These are phyloP conservation scores for Alviniconcha strummeri DNA, from an alignment of 2,888 invertebrate genomes.

Conservation along the genomic window DNA sequence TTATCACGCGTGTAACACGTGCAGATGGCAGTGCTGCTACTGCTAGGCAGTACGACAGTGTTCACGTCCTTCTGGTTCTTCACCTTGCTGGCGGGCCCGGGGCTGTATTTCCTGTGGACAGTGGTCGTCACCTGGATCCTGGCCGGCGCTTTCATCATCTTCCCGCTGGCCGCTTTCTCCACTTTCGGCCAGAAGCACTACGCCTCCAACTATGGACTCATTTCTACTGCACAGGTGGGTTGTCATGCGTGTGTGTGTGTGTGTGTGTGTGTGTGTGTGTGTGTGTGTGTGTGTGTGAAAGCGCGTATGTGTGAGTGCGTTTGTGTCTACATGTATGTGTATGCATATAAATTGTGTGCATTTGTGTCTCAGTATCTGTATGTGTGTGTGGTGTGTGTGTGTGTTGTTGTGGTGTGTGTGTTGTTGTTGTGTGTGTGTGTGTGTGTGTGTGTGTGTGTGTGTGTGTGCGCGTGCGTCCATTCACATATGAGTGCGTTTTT, in stretches of 20 bases:
- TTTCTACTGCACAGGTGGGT: constrained; percentile 38
- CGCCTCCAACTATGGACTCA: constrained; percentile 40
- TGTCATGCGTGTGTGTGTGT: not conserved
- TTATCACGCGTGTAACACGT: too few species aligned
- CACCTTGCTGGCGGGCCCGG: constrained; percentile 31
- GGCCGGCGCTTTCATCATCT: constrained; percentile 40
- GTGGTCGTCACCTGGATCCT: constrained; percentile 32
- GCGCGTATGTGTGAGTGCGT: not conserved
- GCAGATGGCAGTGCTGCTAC: constrained; percentile 37
- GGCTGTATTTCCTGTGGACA: constrained; percentile 38
- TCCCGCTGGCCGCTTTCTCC: constrained; percentile 38
- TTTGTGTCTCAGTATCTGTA: too few species aligned
- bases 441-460: constrained; percentile 1
- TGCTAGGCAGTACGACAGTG: constrained; percentile 29
- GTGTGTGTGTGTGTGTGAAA: too few species aligned
- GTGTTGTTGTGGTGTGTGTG: not conserved
- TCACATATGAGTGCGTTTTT: too few species aligned
- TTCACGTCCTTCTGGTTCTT: constrained; percentile 35
- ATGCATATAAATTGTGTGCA: not conserved
- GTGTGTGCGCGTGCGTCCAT: not conserved
- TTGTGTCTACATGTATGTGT: not conserved
- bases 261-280: too few species aligned
- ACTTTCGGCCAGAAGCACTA: constrained; percentile 38
- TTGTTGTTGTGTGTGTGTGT: not conserved
- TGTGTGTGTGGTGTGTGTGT: not conserved